Evolutionary conservation across 2,113 vertebrate genomes (phyloP).

Genomic region (Potamarius usumacintae): DNA sequence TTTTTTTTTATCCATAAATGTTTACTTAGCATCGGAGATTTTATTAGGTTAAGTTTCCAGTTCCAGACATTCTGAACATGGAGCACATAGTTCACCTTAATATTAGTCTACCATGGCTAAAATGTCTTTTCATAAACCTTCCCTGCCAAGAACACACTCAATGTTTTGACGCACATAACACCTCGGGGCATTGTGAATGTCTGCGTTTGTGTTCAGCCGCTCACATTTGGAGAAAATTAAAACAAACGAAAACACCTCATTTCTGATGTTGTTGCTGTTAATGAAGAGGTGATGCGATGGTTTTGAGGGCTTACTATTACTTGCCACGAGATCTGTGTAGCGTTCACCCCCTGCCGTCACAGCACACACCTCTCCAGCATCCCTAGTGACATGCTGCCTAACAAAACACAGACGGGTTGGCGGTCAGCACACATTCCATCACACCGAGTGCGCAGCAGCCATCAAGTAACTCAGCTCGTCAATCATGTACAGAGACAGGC

Average conservation of each 20-base stretch:
- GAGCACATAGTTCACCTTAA: slow-evolving; percentile 48
- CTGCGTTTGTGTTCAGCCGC: slow-evolving; percentile 47
- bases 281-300: slow-evolving; percentile 66
- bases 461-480: slow-evolving; percentile 63
- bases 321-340: slow-evolving; percentile 36
- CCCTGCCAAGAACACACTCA: slow-evolving; percentile 47
- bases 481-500: slow-evolving; percentile 58
- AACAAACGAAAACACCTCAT: slow-evolving; percentile 74
- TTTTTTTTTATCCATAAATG: slow-evolving; percentile 9
- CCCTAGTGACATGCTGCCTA: slow-evolving; percentile 59
- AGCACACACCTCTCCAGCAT: slow-evolving; percentile 60
- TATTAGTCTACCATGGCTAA: slow-evolving; percentile 42
- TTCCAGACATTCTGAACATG: slow-evolving; percentile 29
- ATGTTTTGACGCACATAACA: slow-evolving; percentile 67
- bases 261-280: slow-evolving; percentile 72
- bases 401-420: slow-evolving; percentile 69
- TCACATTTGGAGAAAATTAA: slow-evolving; percentile 73
- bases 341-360: slow-evolving; percentile 43
- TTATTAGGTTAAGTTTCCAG: slow-evolving; percentile 31
- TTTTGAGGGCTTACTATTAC: slow-evolving; percentile 44
- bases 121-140: slow-evolving; percentile 56
- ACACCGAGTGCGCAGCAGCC: slow-evolving; percentile 44
- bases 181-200: slow-evolving; percentile 63
- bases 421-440: slow-evolving; percentile 56
- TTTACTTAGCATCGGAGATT: slow-evolving; percentile 40